phyloP scores from a whole-genome alignment of 1,140 invertebrate genomes.

The Drosophila sproati region DNA sequence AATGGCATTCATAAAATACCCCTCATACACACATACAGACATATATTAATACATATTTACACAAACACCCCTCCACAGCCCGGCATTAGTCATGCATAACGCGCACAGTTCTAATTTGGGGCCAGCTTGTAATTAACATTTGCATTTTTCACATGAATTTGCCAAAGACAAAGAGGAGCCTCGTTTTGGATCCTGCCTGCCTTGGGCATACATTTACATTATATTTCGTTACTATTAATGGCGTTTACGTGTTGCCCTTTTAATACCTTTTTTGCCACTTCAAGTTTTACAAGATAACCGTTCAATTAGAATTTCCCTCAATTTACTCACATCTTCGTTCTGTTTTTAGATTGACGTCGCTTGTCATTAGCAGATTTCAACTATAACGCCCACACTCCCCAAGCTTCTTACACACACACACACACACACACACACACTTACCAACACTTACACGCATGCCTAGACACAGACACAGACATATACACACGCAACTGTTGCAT shows the following conservation, averaged over 20 bases:
- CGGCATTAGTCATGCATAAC: conserved; percentile 63
- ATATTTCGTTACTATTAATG: conserved; percentile 24
- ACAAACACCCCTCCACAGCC: conserved; percentile 5
- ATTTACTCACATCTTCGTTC: conserved; percentile 1
- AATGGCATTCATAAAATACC: conserved; percentile 15
- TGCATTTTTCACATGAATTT: conserved; percentile 66
- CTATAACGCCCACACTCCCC: conserved; percentile 3
- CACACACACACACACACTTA: conserved; percentile 4
- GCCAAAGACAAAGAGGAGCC: not conserved
- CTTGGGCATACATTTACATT: conserved; percentile 65
- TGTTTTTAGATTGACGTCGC: conserved; percentile 30
- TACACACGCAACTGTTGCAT: conserved; percentile 64
- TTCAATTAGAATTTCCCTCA: conserved; percentile 49
- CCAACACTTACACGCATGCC: not conserved
- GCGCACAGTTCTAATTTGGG: conserved; percentile 67
- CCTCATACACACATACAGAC: conserved; percentile 17
- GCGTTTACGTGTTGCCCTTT: conserved; percentile 29
- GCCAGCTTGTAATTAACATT: conserved; percentile 70
- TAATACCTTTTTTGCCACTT: conserved; percentile 35
- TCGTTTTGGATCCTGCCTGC: not conserved
- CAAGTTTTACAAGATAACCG: conserved; percentile 13
- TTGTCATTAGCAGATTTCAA: conserved; percentile 15
- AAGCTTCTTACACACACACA: not conserved
- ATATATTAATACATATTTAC: conserved; percentile 9
- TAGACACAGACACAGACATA: not conserved